A percentile compares a stretch with the other conserved stretches of the same genome.
Conservation (phyloP, 2,888 invertebrate species). For the Cerastis leucographa region DNA sequence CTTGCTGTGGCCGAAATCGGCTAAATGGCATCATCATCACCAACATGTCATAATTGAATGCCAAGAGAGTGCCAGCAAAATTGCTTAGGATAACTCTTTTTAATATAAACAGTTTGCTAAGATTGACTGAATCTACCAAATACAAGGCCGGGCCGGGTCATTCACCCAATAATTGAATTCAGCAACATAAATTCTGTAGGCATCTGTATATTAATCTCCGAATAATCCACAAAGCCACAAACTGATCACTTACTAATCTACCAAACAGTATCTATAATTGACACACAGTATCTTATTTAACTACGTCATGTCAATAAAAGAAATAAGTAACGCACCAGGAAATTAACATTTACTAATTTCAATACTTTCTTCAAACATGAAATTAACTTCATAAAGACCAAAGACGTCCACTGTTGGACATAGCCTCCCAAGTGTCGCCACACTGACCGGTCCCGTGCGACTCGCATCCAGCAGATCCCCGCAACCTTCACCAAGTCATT, state of each 20-base stretch:
- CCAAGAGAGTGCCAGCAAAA: neutral
- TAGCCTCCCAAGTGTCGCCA: no score
- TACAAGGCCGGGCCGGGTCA: neutral
- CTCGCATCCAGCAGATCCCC: no score
- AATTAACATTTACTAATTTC: no score
- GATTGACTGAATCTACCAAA: neutral
- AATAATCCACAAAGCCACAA: conserved; percentile 32
- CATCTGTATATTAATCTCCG: conserved; percentile 12
- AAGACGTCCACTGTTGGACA: no score
- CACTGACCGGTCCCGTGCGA: no score
- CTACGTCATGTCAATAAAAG: neutral
- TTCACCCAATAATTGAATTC: neutral
- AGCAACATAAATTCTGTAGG: neutral
- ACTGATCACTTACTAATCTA: neutral
- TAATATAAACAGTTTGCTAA: neutral
- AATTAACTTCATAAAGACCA: no score
- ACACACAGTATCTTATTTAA: neutral
- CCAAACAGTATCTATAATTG: neutral
- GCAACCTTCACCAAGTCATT: no score
- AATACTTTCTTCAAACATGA: no score
- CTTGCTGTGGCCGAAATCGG: neutral
- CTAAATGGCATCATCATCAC: neutral
- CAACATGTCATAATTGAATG: neutral
- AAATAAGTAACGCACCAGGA: neutral
- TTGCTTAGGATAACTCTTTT: neutral